These are phyloP conservation scores for Aepyceros melampus DNA, from an alignment of 2,113 vertebrate species.

Conservation along the genomic window DNA sequence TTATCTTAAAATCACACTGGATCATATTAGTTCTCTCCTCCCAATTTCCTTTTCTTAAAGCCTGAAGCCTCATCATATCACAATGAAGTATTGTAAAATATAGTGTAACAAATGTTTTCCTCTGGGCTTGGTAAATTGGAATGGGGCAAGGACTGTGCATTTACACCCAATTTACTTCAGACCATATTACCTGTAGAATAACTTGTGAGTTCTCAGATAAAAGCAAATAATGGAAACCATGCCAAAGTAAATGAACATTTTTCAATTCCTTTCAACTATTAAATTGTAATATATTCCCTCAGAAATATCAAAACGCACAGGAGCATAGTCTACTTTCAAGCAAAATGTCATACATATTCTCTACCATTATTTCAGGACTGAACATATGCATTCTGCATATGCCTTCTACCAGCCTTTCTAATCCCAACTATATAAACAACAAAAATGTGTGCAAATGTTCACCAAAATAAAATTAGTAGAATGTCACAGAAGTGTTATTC, in stretches of 20 bases:
- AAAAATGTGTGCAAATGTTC: background rate
- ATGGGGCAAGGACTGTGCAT: constrained; percentile 42
- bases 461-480: background rate
- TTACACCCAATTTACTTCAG: constrained; percentile 64
- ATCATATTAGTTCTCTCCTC: constrained; percentile 47
- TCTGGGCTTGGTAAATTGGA: constrained; percentile 50
- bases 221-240: constrained; percentile 51
- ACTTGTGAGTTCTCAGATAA: constrained; percentile 62
- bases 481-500: background rate
- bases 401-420: background rate
- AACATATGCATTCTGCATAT: background rate
- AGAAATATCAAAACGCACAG: constrained; percentile 15
- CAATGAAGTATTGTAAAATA: constrained; percentile 64
- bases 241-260: constrained; percentile 57
- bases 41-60: constrained; percentile 41
- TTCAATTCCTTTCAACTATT: constrained; percentile 56
- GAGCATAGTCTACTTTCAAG: background rate
- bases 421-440: background rate
- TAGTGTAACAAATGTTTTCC: constrained; percentile 46
- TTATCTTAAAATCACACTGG: constrained; percentile 41
- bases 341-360: background rate
- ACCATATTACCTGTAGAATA: constrained; percentile 54
- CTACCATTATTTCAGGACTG: background rate
- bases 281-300: constrained; percentile 34
- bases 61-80: constrained; percentile 41